Percentiles rank a stretch among this genome's conserved stretches.
phyloP scores from a whole-genome alignment of 1,140 invertebrate genomes.

The Eriosoma lanigerum region DNA sequence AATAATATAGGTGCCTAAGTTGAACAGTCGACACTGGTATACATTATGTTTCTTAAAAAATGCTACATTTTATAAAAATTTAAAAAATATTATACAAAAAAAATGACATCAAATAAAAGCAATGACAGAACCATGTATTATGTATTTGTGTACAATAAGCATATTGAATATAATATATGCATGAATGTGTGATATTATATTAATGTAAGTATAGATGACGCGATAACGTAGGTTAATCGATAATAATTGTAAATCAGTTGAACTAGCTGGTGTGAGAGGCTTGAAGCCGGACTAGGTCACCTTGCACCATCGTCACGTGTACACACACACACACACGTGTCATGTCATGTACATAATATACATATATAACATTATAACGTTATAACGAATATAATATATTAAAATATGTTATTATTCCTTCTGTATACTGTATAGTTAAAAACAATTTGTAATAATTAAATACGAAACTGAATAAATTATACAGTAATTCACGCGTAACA shows the following conservation, averaged over 20 bases:
- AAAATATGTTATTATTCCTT: too few relatives aligned
- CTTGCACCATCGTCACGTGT: slow-evolving; percentile 38
- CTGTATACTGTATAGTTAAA: too few relatives aligned
- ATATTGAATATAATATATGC: background rate
- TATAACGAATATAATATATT: too few relatives aligned
- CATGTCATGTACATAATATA: background rate
- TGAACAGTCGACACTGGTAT: too few relatives aligned
- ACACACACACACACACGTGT: slow-evolving; percentile 5
- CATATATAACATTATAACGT: too few relatives aligned
- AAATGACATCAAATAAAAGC: background rate
- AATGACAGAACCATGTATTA: background rate
- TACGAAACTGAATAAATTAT: background rate
- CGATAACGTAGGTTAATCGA: slow-evolving; percentile 26
- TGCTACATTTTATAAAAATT: too few relatives aligned
- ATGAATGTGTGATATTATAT: too few relatives aligned
- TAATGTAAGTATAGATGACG: background rate
- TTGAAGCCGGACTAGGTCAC: slow-evolving; percentile 24
- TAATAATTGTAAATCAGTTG: background rate
- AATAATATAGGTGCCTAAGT: too few relatives aligned
- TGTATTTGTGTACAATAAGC: background rate
- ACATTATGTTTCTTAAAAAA: too few relatives aligned
- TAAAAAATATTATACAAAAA: too few relatives aligned
- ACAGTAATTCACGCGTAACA: too few relatives aligned
- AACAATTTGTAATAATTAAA: too few relatives aligned
- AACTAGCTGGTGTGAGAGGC: background rate